A percentile compares a stretch with the other conserved stretches of the same genome.
Evolutionary conservation across 2,113 vertebrate genomes (phyloP).

Genomic region (Mystacornis crossleyi): DNA sequence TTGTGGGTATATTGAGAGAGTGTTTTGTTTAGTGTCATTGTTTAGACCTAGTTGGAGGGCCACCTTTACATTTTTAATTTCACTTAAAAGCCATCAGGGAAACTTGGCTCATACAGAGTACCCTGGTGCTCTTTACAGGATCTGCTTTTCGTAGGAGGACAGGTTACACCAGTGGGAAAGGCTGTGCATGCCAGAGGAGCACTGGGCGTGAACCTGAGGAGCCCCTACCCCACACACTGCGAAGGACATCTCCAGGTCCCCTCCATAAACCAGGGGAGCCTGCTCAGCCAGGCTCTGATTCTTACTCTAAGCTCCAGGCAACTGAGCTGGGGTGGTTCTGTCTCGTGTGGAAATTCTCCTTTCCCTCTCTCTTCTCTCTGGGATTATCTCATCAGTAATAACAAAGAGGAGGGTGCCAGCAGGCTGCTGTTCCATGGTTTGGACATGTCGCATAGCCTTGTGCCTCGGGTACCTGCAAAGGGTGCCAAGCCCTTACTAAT

Average conservation of each 20-base stretch:
- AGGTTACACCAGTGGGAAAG: not conserved
- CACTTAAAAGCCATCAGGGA: not conserved
- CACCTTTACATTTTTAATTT: not conserved
- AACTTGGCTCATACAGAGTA: not conserved
- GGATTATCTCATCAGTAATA: not conserved
- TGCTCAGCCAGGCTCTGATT: not conserved
- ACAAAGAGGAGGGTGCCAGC: not conserved
- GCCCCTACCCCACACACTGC: rapidly evolving
- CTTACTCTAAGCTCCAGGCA: not conserved
- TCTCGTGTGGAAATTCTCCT: not conserved
- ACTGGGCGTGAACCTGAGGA: not conserved
- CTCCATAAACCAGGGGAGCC: not conserved
- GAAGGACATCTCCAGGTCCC: not conserved
- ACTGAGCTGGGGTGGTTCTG: not conserved
- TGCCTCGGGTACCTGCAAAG: not conserved
- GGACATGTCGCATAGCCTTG: not conserved
- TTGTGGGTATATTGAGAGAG: not conserved
- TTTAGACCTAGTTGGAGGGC: not conserved
- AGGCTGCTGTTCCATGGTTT: not conserved
- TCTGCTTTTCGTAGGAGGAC: not conserved
- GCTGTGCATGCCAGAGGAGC: not conserved
- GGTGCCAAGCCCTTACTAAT: not conserved
- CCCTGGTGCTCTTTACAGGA: not conserved
- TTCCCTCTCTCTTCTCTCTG: not conserved
- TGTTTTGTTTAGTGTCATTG: not conserved